Percentiles rank a stretch among this genome's conserved stretches.
Conservation (phyloP, 2,888 invertebrate species). For the Rosalia funebris region DNA sequence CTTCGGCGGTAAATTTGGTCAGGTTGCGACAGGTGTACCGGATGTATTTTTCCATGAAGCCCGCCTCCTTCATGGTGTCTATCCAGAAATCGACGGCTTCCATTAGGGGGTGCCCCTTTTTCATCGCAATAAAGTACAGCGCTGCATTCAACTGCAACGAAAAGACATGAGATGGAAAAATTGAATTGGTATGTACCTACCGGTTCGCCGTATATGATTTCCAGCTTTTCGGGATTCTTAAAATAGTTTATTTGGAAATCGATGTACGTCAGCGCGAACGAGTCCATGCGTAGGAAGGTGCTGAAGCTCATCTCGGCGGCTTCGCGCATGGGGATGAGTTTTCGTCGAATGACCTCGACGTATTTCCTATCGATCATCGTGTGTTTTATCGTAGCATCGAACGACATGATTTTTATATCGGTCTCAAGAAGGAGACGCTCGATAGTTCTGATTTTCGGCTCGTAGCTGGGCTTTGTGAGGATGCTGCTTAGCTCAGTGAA, state of each 20-base stretch:
- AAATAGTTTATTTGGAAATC: conserved; percentile 3
- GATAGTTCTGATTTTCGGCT: background rate
- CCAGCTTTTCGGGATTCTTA: conserved; percentile 19
- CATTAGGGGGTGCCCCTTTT: conserved; percentile 13
- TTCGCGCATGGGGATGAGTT: background rate
- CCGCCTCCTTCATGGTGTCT: conserved; percentile 5
- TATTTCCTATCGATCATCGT: background rate
- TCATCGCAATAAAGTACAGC: background rate
- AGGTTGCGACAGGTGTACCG: background rate
- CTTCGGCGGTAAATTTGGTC: background rate
- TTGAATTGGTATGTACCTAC: background rate
- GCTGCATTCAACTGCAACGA: background rate
- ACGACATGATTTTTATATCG: conserved; percentile 2
- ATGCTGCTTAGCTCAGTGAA: conserved; percentile 1
- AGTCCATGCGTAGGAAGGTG: background rate
- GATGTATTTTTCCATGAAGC: conserved; percentile 12
- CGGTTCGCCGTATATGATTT: background rate
- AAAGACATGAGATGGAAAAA: background rate
- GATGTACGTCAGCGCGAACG: background rate
- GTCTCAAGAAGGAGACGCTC: background rate
- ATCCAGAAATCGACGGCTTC: conserved; percentile 21
- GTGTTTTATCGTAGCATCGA: background rate
- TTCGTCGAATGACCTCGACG: background rate
- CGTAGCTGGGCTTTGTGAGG: background rate
- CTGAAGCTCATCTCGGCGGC: background rate